These are phyloP conservation scores for Proctacanthus coquilletti DNA, from an alignment of 1,140 invertebrate genomes.

Conservation along the genomic window DNA sequence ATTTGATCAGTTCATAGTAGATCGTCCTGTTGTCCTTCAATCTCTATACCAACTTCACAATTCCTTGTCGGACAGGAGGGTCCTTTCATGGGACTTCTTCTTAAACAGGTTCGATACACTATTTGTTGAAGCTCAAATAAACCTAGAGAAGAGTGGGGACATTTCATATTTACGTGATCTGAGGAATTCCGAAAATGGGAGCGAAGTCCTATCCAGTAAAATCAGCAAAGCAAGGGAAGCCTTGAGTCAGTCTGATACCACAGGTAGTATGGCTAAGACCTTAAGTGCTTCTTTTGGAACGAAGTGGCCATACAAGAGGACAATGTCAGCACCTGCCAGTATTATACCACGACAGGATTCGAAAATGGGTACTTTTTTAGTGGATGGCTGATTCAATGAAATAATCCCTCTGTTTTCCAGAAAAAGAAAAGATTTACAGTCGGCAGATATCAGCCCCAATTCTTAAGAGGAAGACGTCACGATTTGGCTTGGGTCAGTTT, in stretches of 20 bases:
- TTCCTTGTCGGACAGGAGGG: slow-evolving; percentile 73
- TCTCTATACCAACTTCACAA: slow-evolving; percentile 90
- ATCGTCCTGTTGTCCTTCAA: slow-evolving; percentile 94
- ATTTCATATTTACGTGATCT: slow-evolving; percentile 74
- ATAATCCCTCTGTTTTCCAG: slow-evolving; percentile 29
- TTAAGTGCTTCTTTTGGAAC: slow-evolving; percentile 79
- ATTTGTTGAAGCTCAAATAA: slow-evolving; percentile 89
- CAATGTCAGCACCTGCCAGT: slow-evolving; percentile 76
- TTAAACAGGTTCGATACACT: slow-evolving; percentile 91
- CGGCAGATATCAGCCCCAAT: slow-evolving; percentile 79
- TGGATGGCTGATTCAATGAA: no score
- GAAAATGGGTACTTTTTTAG: slow-evolving; percentile 46
- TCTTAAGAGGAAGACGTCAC: slow-evolving; percentile 77
- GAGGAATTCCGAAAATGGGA: slow-evolving; percentile 74
- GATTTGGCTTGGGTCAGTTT: slow-evolving; percentile 80
- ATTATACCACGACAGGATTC: slow-evolving; percentile 61
- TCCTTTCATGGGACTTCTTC: slow-evolving; percentile 97
- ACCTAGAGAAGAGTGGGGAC: slow-evolving; percentile 66
- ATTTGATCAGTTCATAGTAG: slow-evolving; percentile 88
- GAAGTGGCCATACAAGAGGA: slow-evolving; percentile 91
- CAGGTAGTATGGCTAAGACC: slow-evolving; percentile 49
- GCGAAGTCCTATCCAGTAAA: slow-evolving; percentile 77
- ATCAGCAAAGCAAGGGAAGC: slow-evolving; percentile 81
- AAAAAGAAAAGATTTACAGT: slow-evolving; percentile 80
- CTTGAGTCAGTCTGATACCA: slow-evolving; percentile 46